phyloP scores from a whole-genome alignment of 2,888 invertebrate genomes.

The Poecilus cupreus region DNA sequence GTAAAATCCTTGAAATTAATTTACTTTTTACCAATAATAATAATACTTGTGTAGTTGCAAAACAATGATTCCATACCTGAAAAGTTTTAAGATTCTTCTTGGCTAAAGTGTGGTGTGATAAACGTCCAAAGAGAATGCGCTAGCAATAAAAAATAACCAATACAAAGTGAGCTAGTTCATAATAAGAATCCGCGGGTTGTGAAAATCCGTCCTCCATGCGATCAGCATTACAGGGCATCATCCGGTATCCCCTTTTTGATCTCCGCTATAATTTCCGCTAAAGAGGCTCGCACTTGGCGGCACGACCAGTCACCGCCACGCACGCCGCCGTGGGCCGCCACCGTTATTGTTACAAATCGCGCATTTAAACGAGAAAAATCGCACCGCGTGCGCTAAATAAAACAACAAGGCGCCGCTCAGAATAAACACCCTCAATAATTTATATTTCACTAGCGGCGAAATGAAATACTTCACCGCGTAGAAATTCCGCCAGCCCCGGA shows the following conservation, averaged over 20 bases:
- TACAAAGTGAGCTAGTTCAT: too few relatives aligned
- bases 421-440: conserved; percentile 37
- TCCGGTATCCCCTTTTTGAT: neutral
- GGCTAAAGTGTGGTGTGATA: too few relatives aligned
- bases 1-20: too few relatives aligned
- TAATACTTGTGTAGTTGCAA: too few relatives aligned
- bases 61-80: too few relatives aligned
- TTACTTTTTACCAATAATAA: too few relatives aligned
- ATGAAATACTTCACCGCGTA: conserved; percentile 15
- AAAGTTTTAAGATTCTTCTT: too few relatives aligned
- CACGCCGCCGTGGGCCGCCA: neutral
- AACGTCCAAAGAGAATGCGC: too few relatives aligned
- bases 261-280: conserved; percentile 45
- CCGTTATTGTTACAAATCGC: conserved; percentile 56
- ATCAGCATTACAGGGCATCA: neutral
- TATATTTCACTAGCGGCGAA: conserved; percentile 26
- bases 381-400: conserved; percentile 27
- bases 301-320: neutral
- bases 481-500: neutral
- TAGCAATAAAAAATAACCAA: too few relatives aligned
- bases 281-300: conserved; percentile 12
- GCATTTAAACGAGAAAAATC: conserved; percentile 54
- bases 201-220: neutral
- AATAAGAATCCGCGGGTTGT: too few relatives aligned
- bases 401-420: conserved; percentile 28